phyloP scores from a whole-genome alignment of 1,140 invertebrate genomes.

The Stegodyphus dumicola region DNA sequence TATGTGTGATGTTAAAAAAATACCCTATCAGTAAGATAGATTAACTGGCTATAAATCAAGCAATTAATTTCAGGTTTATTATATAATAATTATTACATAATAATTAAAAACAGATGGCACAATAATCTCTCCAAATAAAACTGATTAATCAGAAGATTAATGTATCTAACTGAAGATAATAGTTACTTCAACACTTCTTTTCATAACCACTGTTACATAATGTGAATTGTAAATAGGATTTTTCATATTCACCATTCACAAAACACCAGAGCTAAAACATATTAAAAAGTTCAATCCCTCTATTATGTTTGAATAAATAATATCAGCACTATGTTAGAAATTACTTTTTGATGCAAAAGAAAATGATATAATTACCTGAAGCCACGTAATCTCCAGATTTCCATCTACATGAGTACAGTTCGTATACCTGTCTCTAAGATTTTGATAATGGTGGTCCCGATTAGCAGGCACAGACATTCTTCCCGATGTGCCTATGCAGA shows the following conservation, averaged over 20 bases:
- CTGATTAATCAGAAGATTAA: too few species aligned
- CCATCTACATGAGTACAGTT: conserved; percentile 99
- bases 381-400: conserved; percentile 95
- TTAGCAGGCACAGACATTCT: conserved; percentile 92
- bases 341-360: background rate
- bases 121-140: too few species aligned
- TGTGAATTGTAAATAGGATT: background rate
- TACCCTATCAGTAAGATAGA: too few species aligned
- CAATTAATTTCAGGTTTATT: too few species aligned
- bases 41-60: too few species aligned
- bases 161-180: too few species aligned
- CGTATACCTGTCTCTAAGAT: conserved; percentile 89
- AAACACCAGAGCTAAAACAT: background rate
- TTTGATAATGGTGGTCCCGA: conserved; percentile 88
- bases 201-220: too few species aligned
- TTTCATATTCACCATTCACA: background rate
- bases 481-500: conserved; percentile 94
- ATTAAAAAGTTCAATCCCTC: background rate
- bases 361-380: conserved; percentile 70
- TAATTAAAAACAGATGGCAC: too few species aligned
- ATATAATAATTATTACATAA: too few species aligned
- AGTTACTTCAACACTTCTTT: too few species aligned
- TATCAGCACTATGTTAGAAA: background rate
- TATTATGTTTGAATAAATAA: background rate
- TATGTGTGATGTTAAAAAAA: too few species aligned